Percentiles rank a stretch among this genome's conserved stretches.
Evolutionary conservation across 2,113 vertebrate genomes (phyloP).

Genomic region (Nycticebus coucang): DNA sequence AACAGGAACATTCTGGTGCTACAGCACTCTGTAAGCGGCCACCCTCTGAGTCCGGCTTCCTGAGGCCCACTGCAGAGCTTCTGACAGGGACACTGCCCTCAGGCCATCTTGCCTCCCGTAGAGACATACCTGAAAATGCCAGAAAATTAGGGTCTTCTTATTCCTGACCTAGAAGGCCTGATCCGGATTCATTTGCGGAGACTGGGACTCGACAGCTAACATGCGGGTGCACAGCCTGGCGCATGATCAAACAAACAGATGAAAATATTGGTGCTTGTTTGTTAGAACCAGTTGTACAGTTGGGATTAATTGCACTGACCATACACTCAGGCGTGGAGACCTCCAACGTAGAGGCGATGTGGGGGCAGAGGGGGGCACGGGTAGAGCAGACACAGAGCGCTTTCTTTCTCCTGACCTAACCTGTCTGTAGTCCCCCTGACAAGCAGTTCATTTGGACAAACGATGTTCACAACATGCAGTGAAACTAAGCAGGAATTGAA

Average conservation of each 20-base stretch:
- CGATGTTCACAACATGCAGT: fast-evolving
- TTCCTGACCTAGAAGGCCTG: neutral
- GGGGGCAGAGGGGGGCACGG: too few relatives aligned
- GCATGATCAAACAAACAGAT: neutral
- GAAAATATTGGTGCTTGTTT: neutral
- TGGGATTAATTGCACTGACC: neutral
- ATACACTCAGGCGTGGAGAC: neutral
- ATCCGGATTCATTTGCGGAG: neutral
- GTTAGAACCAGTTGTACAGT: too few relatives aligned
- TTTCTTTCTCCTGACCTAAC: too few relatives aligned
- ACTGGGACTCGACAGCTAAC: neutral
- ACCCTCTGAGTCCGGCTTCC: too few relatives aligned
- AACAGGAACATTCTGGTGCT: neutral
- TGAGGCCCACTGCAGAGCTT: neutral
- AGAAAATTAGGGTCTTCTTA: neutral
- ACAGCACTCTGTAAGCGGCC: neutral
- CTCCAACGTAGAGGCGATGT: neutral
- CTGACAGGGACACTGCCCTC: too few relatives aligned
- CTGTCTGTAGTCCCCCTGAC: neutral
- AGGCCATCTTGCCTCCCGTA: too few relatives aligned
- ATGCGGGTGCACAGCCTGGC: too few relatives aligned
- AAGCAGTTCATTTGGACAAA: neutral
- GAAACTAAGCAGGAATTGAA: neutral
- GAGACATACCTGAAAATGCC: neutral
- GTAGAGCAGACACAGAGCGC: too few relatives aligned